phyloP scores from a whole-genome alignment of 2,113 vertebrate species.

The Stigmatopora argus region DNA sequence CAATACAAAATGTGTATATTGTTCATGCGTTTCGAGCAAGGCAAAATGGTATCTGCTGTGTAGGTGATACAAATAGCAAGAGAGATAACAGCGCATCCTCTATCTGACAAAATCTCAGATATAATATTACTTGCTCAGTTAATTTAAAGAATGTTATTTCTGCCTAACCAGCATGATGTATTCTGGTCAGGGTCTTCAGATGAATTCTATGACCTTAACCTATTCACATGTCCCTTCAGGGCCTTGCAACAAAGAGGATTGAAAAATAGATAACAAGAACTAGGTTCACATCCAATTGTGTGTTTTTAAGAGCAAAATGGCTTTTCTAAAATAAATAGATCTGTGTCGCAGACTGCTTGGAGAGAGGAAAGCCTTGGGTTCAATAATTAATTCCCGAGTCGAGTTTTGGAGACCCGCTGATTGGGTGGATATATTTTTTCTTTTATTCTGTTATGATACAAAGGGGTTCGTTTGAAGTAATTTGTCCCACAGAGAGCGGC shows the following conservation, averaged over 20 bases:
- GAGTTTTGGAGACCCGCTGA: slow-evolving; percentile 95
- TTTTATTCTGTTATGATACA: slow-evolving; percentile 96
- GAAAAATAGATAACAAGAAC: slow-evolving; percentile 43
- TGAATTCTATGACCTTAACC: slow-evolving; percentile 48
- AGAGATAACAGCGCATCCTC: slow-evolving; percentile 11
- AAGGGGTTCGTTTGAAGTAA: slow-evolving; percentile 99
- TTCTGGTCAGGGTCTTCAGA: slow-evolving; percentile 39
- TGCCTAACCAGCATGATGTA: slow-evolving; percentile 42
- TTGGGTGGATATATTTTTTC: slow-evolving; percentile 84
- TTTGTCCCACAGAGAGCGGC: slow-evolving; percentile 99
- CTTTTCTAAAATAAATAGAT: slow-evolving; percentile 74
- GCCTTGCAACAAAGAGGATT: slow-evolving; percentile 33
- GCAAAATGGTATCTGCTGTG: slow-evolving; percentile 1
- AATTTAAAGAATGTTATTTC: slow-evolving; percentile 52
- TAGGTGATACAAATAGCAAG: slow-evolving; percentile 16
- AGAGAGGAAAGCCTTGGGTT: slow-evolving; percentile 84
- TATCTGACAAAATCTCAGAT: slow-evolving; percentile 28
- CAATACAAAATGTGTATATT: not conserved
- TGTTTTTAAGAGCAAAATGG: slow-evolving; percentile 67
- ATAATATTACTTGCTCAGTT: slow-evolving; percentile 39
- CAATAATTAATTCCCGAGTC: slow-evolving; percentile 99
- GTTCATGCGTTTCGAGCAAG: slow-evolving; percentile 1
- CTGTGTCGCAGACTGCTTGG: slow-evolving; percentile 74
- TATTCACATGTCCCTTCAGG: slow-evolving; percentile 47
- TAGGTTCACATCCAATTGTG: slow-evolving; percentile 48